Percentiles rank a stretch among this genome's conserved stretches.
Conservation (phyloP, 2,113 vertebrate species). For the Pelecanoides urinatrix region DNA sequence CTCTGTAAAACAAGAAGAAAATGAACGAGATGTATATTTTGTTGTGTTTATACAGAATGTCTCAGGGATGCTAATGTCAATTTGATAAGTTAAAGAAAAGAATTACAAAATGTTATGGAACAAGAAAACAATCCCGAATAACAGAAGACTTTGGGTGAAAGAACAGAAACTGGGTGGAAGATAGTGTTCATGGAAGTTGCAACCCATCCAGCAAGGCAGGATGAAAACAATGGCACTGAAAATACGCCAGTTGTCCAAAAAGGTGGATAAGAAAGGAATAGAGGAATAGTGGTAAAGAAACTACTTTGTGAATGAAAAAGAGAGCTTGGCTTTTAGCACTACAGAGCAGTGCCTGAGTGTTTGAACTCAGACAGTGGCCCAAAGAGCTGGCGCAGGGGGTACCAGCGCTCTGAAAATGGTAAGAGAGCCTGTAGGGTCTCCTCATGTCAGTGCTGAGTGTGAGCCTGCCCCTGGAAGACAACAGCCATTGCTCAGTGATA, state of each 20-base stretch:
- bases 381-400: not conserved
- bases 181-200: not conserved
- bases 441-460: not conserved
- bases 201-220: not conserved
- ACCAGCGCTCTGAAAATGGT: fast-evolving
- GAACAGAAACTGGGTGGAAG: not conserved
- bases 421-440: not conserved
- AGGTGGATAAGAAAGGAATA: not conserved
- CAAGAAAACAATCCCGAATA: not conserved
- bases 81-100: not conserved
- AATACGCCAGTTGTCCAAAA: not conserved
- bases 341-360: not conserved
- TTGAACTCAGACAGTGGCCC: not conserved
- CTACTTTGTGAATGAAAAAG: not conserved
- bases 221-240: not conserved
- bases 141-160: not conserved
- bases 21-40: not conserved
- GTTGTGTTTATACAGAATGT: not conserved
- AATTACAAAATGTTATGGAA: not conserved
- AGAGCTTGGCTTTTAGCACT: not conserved
- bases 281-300: not conserved
- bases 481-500: not conserved
- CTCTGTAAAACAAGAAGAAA: not conserved
- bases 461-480: not conserved
- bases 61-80: not conserved